Conservation (phyloP, 2,888 invertebrate species). For the Pelosia muscerda region DNA sequence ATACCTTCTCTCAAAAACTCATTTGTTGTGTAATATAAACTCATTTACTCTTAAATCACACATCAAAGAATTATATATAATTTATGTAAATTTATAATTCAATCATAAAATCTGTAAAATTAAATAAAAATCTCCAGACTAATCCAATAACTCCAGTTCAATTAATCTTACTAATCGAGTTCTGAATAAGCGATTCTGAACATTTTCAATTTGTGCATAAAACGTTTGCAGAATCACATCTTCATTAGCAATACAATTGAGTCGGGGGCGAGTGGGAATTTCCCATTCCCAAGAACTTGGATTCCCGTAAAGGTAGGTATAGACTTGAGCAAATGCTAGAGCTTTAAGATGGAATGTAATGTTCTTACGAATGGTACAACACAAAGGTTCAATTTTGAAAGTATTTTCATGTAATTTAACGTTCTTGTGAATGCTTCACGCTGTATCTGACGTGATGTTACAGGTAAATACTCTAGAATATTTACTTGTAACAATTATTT, state of each 20-base stretch:
- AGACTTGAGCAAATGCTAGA: no score
- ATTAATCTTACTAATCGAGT: constrained; percentile 57
- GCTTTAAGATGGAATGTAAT: no score
- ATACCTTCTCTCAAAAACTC: no score
- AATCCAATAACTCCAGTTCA: constrained; percentile 56
- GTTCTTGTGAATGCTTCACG: no score
- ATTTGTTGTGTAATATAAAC: no score
- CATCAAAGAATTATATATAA: constrained; percentile 29
- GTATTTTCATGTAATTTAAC: no score
- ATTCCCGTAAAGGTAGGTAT: constrained; percentile 35
- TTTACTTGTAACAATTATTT: no score
- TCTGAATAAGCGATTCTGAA: constrained; percentile 56
- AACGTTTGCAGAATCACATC: constrained; percentile 62
- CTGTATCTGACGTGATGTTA: no score
- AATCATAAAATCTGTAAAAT: constrained; percentile 46
- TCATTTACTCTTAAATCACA: constrained; percentile 12
- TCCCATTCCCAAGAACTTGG: constrained; percentile 63
- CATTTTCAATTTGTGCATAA: constrained; percentile 73
- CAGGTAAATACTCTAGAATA: no score
- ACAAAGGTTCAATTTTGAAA: no score
- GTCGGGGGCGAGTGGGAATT: constrained; percentile 60
- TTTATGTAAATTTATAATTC: constrained; percentile 35
- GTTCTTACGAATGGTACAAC: no score
- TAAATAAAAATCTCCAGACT: constrained; percentile 43
- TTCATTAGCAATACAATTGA: constrained; percentile 78